Percentiles rank a stretch among this genome's conserved stretches.
Conservation (phyloP, 2,888 invertebrate genomes). For the Acleris cristana region DNA sequence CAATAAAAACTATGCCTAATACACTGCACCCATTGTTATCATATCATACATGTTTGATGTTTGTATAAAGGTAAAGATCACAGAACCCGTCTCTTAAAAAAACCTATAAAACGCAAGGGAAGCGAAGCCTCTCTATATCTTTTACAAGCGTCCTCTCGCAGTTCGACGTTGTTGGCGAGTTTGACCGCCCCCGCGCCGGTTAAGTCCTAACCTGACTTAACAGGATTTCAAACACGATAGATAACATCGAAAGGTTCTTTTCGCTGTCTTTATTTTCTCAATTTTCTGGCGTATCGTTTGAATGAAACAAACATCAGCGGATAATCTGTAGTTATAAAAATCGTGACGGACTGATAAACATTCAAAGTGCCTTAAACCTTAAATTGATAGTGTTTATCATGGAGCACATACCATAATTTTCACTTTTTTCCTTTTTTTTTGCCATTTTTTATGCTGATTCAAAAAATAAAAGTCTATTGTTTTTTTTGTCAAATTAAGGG, state of each 20-base stretch:
- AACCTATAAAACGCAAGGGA: conserved; percentile 9
- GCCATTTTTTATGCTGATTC: no score
- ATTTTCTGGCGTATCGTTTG: background rate
- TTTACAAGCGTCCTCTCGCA: conserved; percentile 12
- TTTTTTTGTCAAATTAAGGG: no score
- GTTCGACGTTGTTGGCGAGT: conserved; percentile 10
- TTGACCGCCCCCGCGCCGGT: conserved; percentile 8
- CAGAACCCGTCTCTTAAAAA: conserved; percentile 3
- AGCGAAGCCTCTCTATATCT: conserved; percentile 2
- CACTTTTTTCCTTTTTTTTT: no score
- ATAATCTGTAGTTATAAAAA: no score
- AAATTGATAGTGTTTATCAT: no score
- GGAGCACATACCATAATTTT: no score
- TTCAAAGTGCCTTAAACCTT: no score
- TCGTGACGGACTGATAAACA: no score
- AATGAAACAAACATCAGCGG: background rate
- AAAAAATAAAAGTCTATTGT: no score
- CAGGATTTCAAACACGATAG: conserved; percentile 11
- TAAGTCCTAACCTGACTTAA: conserved; percentile 18
- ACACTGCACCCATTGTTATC: background rate
- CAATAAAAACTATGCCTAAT: background rate
- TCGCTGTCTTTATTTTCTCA: background rate
- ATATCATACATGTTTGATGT: background rate
- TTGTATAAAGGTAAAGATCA: conserved; percentile 11
- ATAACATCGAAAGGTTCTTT: conserved; percentile 9